Percentiles rank a stretch among this genome's conserved stretches.
These are phyloP conservation scores for Temnothorax unifasciatus DNA, from an alignment of 2,888 invertebrate genomes.

Conservation along the genomic window DNA sequence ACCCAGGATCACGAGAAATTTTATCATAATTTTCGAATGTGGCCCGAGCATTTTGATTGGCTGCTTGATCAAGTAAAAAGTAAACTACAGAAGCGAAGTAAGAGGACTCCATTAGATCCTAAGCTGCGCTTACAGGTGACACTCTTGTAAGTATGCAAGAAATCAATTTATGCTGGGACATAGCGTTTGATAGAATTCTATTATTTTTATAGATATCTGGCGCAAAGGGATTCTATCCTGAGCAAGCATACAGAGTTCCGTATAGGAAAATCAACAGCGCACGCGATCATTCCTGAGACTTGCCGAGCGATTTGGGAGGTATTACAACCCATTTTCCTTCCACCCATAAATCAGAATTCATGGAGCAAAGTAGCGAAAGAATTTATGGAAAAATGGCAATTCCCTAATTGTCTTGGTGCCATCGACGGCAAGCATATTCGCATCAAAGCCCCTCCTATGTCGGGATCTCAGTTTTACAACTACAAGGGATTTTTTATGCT, in stretches of 20 bases:
- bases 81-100: too few relatives aligned
- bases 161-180: too few relatives aligned
- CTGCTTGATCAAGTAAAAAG: too few relatives aligned
- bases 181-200: too few relatives aligned
- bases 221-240: neutral
- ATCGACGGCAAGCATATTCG: neutral
- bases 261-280: neutral
- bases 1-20: too few relatives aligned
- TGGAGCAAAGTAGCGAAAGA: neutral
- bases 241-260: neutral
- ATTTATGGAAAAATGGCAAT: neutral
- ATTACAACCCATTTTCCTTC: neutral
- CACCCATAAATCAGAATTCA: neutral
- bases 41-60: too few relatives aligned
- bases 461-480: neutral
- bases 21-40: too few relatives aligned
- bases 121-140: too few relatives aligned
- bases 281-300: neutral
- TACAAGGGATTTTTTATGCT: slow-evolving; percentile 23
- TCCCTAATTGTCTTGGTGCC: neutral
- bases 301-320: neutral
- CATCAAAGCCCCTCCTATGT: slow-evolving; percentile 5
- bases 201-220: neutral
- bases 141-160: too few relatives aligned
- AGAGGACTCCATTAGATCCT: too few relatives aligned